Evolutionary conservation across 2,888 invertebrate genomes (phyloP), one percentile per base, ranked within the genome.

Genomic region (Eupithecia insigniata): DNA sequence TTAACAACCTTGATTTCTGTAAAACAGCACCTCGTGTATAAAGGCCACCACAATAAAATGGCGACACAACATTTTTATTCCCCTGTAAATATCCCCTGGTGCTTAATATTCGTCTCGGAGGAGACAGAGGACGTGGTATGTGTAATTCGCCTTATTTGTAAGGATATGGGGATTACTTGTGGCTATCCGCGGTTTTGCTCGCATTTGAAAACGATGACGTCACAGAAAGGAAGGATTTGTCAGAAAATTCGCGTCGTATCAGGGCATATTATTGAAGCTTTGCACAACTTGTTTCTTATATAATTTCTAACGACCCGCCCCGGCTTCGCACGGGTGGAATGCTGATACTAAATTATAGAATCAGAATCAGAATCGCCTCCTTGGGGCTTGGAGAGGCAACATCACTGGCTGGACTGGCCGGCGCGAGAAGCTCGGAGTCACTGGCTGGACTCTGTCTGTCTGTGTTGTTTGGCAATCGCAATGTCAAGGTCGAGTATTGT

Each of bases 101-200:
- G 86, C 86, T 92, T 90, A 91, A 91, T 92, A 92, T 92, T 91
- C 89, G 87, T 85, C 89, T 89, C 89, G 88, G 90, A 89, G 85
- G 86, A 86, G 85, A 85, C 84, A 83, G 85, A 82, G 84, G 81
- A 86, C 86, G 86, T 84, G 90, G 87, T 85, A 87, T 90, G 82
- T 85, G 82, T 84, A 81, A 85, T 84, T 80, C 79, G 79, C 78
- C 80, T 82, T 83, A 79, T 75, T 75, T 18, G 67, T 79, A 69
- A 12, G 28, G 80, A 80, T 73, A 16, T 82, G 77, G 0, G 60
- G 30, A 36, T 36, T 39, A 64, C 36, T 26, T 7, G 12, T 12
- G 30, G 0, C 12, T 18, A 18, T 18, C 60, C 60, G 7, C 30
- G 30, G 16, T 16, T 30, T 18, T 60, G 28, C 18, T 60, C 60